These are phyloP conservation scores for Pseudomyrmex cubaensis DNA, from an alignment of 1,140 invertebrate species.

Conservation along the genomic window DNA sequence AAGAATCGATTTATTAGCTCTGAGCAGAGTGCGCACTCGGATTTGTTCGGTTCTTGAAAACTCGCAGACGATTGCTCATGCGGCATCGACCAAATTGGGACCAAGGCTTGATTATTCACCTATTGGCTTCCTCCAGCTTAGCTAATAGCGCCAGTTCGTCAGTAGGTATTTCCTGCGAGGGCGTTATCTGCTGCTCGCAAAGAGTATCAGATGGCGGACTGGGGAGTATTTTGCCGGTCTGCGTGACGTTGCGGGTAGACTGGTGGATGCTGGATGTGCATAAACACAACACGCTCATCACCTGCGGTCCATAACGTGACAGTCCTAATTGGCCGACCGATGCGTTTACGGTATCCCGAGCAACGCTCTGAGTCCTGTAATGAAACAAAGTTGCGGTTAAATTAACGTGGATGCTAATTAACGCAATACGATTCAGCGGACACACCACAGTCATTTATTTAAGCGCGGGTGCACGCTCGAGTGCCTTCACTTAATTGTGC, in stretches of 20 bases:
- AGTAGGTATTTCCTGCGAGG: slow-evolving; percentile 80
- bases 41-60: not conserved
- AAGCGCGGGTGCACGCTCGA: not conserved
- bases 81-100: not conserved
- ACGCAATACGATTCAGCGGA: slow-evolving; percentile 16
- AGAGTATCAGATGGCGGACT: slow-evolving; percentile 45
- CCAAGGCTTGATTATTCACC: slow-evolving; percentile 82
- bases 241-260: slow-evolving; percentile 52
- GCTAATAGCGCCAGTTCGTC: slow-evolving; percentile 94
- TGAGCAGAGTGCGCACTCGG: not conserved
- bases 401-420: slow-evolving; percentile 15
- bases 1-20: not conserved
- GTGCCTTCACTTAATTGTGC: not conserved
- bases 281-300: slow-evolving; percentile 74
- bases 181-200: slow-evolving; percentile 62
- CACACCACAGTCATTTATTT: slow-evolving; percentile 17
- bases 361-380: slow-evolving; percentile 35
- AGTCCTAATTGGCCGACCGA: slow-evolving; percentile 65
- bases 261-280: slow-evolving; percentile 68
- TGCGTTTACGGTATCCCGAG: slow-evolving; percentile 53
- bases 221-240: slow-evolving; percentile 64
- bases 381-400: slow-evolving; percentile 5
- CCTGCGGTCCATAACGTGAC: slow-evolving; percentile 73
- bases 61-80: not conserved
- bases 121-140: slow-evolving; percentile 97